Base-by-base conservation (phyloP, 1,140 invertebrate species). In the Listronotus bonariensis region DNA sequence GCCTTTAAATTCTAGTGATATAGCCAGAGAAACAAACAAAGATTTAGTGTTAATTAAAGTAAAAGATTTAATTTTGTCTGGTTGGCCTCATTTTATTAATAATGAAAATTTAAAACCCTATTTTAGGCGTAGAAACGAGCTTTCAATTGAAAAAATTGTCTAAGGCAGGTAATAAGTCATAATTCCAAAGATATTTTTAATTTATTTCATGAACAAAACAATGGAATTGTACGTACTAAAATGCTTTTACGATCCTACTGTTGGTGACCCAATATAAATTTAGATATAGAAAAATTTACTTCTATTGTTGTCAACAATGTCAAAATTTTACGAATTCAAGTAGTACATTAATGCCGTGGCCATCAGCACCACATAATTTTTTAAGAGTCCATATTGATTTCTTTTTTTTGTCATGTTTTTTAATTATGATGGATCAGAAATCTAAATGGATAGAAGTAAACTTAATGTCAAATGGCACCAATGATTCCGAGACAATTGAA, bases 221-320 rank as follows among this genome's bases (percentile, higher is more conserved):
- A 62, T 12, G 71, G 73, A 1, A 67, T 73, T 8, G 62, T 70
- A 12, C 32, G 53, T 26, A 70, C 56, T n/a, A 73, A 72, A 67
- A 65, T 67, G 64, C 52, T 72, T 18, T 56, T 65, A 6, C 56
- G 69, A 32, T 58, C 48, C 2, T 48, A 67, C 36, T 53, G 66
- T 18, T 70, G 68, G 64, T 74, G 72, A 70, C 64, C 72, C 42
- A 36, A 45, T 6, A 68, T 73, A 1, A 53, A 68, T 52, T 3
- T 18, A 2, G 67, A 68, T 42, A 72, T 73, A n/a, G 73, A 74
- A 52, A 55, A 67, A 26, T 38, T 42, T 38, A 60, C 62, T 15
- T 26, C 20, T 26, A 1, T 26, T 26, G 20, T 26, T 26, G 20
- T 26, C 20, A 26, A 26, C 20, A 26, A 26, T 26, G 20, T 26